These are phyloP conservation scores for Mormyrus hasselquistii DNA, from an alignment of 2,797 vertebrate species.

Conservation along the genomic window DNA sequence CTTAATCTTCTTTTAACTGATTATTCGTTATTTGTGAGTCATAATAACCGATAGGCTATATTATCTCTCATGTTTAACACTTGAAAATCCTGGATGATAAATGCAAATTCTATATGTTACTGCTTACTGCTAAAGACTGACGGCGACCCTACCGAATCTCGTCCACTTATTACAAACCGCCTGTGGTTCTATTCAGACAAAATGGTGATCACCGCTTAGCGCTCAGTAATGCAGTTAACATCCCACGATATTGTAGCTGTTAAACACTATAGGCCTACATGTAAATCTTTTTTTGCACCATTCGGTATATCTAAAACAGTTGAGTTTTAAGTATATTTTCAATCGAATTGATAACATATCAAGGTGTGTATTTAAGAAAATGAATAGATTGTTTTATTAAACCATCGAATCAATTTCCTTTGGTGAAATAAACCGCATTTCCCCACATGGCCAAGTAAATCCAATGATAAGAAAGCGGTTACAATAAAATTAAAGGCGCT, in stretches of 20 bases:
- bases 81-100: slow-evolving; percentile 44
- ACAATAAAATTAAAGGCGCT: not conserved
- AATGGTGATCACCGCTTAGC: slow-evolving; percentile 65
- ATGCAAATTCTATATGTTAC: slow-evolving; percentile 52
- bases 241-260: not conserved
- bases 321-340: not conserved
- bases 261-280: not conserved
- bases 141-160: slow-evolving; percentile 50
- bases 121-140: slow-evolving; percentile 32
- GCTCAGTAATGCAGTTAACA: not conserved
- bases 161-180: slow-evolving; percentile 60
- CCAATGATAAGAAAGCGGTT: not conserved
- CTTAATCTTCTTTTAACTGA: slow-evolving; percentile 67
- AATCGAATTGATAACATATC: not conserved
- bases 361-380: not conserved
- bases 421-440: not conserved
- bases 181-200: slow-evolving; percentile 49
- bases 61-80: slow-evolving; percentile 56
- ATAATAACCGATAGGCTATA: slow-evolving; percentile 53
- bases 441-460: not conserved
- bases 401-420: not conserved
- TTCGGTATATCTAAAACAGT: not conserved
- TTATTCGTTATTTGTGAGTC: slow-evolving; percentile 63
- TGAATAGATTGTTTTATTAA: not conserved
- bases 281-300: not conserved